A percentile compares a stretch with the other conserved stretches of the same genome.
Conservation (phyloP, 2,888 invertebrate species). For the Coelopa pilipes region DNA sequence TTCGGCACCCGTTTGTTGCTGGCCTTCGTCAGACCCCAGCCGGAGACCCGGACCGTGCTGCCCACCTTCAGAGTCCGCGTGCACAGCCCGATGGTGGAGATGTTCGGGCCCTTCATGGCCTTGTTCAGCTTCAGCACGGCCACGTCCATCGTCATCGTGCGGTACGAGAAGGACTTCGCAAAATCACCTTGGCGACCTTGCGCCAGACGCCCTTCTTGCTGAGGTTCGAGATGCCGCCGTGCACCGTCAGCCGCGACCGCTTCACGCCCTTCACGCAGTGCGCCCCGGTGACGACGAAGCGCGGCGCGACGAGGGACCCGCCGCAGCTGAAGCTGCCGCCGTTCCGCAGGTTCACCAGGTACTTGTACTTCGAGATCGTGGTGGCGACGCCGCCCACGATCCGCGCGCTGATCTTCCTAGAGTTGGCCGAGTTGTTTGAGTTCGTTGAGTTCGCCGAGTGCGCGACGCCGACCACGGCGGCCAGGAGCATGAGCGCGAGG, state of each 20-base stretch:
- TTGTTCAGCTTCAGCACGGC: slow-evolving; percentile 7
- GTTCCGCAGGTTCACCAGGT: slow-evolving; percentile 53
- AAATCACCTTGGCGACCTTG: neutral
- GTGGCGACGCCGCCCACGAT: slow-evolving; percentile 51
- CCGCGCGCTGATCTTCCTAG: slow-evolving; percentile 20
- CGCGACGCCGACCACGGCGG: too few species aligned
- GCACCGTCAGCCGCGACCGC: slow-evolving; percentile 41
- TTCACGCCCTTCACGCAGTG: slow-evolving; percentile 50
- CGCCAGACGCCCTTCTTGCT: neutral
- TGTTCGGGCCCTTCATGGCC: neutral
- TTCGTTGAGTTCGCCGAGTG: too few species aligned
- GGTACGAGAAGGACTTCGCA: neutral
- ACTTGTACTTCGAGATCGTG: slow-evolving; percentile 52
- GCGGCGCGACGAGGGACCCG: slow-evolving; percentile 52
- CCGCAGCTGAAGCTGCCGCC: slow-evolving; percentile 53
- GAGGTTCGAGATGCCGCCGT: neutral
- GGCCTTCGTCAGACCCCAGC: slow-evolving; percentile 20
- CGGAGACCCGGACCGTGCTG: neutral
- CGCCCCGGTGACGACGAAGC: slow-evolving; percentile 56
- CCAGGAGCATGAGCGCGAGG: too few species aligned
- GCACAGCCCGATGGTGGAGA: slow-evolving; percentile 2
- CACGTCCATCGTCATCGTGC: slow-evolving; percentile 8
- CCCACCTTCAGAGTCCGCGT: neutral
- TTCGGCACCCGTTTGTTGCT: neutral
- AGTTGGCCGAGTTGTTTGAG: neutral